Evolutionary conservation across 2,888 invertebrate species (phyloP).

Genomic region (Leptopilina syphax): DNA sequence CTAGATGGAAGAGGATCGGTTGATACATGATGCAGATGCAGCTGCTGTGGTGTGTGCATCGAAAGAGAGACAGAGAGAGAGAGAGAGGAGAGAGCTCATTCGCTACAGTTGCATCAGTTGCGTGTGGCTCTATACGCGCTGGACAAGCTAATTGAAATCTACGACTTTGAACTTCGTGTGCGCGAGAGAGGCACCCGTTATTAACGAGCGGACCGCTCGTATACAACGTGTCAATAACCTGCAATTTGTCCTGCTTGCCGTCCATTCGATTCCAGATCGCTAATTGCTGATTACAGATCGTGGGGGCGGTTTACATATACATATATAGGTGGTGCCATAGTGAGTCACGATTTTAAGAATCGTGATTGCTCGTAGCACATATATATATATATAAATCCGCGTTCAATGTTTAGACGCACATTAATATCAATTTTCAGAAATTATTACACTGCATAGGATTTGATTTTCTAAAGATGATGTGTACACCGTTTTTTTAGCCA

Average conservation of each 20-base stretch:
- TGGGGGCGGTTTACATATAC: slow-evolving; percentile 20
- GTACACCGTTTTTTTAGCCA: too few relatives aligned
- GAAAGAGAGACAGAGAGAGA: too few relatives aligned
- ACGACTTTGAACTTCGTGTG: slow-evolving; percentile 68
- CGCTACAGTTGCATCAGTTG: slow-evolving; percentile 53
- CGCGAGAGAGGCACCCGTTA: slow-evolving; percentile 51
- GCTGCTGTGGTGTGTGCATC: slow-evolving; percentile 43
- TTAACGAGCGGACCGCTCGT: slow-evolving; percentile 53
- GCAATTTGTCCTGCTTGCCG: slow-evolving; percentile 54
- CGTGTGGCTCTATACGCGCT: slow-evolving; percentile 48
- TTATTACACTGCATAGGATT: too few relatives aligned
- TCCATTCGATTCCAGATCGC: slow-evolving; percentile 52
- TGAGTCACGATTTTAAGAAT: slow-evolving; percentile 49
- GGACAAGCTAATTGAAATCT: slow-evolving; percentile 72
- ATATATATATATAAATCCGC: not conserved
- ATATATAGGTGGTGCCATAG: not conserved
- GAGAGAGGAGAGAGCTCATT: slow-evolving; percentile 19
- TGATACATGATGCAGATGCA: slow-evolving; percentile 61
- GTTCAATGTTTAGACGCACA: not conserved
- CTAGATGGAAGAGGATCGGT: slow-evolving; percentile 42
- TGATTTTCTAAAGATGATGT: too few relatives aligned
- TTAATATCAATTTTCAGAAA: too few relatives aligned
- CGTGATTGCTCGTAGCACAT: not conserved
- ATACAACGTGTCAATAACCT: slow-evolving; percentile 44
- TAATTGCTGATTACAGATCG: slow-evolving; percentile 53